These are phyloP conservation scores for Anaspis maculata DNA, from an alignment of 2,888 invertebrate genomes.

Conservation along the genomic window DNA sequence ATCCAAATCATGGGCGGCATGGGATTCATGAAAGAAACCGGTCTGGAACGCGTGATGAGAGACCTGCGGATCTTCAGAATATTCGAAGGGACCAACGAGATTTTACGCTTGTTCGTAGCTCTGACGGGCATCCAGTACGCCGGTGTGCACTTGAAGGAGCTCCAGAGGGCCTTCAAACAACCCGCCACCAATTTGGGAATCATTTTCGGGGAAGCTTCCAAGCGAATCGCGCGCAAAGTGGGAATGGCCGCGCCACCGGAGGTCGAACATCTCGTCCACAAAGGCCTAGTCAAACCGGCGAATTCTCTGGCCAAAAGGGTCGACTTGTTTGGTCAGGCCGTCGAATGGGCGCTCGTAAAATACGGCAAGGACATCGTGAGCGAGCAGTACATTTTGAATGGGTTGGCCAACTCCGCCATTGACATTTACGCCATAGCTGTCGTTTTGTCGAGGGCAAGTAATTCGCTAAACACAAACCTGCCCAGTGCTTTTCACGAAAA, in stretches of 20 bases:
- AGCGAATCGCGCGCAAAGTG: conserved; percentile 71
- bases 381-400: conserved; percentile 83
- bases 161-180: conserved; percentile 89
- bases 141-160: conserved; percentile 83
- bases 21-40: conserved; percentile 91
- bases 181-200: conserved; percentile 85
- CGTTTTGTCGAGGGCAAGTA: conserved; percentile 74
- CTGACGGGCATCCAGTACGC: conserved; percentile 91
- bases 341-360: conserved; percentile 73
- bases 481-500: conserved; percentile 69
- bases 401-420: conserved; percentile 81
- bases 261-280: conserved; percentile 61
- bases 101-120: conserved; percentile 90
- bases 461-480: conserved; percentile 55
- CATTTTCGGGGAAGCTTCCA: conserved; percentile 80
- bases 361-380: conserved; percentile 78
- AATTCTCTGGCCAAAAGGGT: conserved; percentile 57
- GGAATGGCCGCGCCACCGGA: conserved; percentile 61
- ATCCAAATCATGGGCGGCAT: conserved; percentile 96
- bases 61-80: conserved; percentile 97
- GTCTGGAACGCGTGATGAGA: conserved; percentile 84
- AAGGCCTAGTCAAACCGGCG: conserved; percentile 60
- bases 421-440: conserved; percentile 82
- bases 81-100: conserved; percentile 98
- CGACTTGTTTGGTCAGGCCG: conserved; percentile 64